Evolutionary conservation across 2,113 vertebrate genomes (phyloP).

Genomic region (Pimephales promelas): DNA sequence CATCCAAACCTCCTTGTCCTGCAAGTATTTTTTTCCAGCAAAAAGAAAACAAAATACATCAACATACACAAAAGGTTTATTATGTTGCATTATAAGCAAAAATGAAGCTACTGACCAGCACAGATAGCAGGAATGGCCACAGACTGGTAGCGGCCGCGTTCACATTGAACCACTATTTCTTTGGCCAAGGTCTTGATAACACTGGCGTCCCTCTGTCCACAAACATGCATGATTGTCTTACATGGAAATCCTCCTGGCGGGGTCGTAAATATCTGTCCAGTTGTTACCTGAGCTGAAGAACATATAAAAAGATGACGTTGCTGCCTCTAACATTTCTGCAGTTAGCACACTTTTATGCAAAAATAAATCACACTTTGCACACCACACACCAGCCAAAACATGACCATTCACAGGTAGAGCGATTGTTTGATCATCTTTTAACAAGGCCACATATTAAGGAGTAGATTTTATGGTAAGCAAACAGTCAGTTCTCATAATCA

Average conservation of each 20-base stretch:
- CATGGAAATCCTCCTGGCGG: constrained; percentile 63
- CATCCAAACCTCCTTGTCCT: constrained; percentile 61
- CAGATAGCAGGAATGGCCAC: constrained; percentile 71
- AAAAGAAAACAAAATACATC: neutral
- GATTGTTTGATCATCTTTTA: too few relatives aligned
- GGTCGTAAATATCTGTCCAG: constrained; percentile 53
- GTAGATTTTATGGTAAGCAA: too few relatives aligned
- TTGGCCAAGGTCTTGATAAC: constrained; percentile 52
- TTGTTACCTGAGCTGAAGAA: constrained; percentile 30
- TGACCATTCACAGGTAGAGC: too few relatives aligned
- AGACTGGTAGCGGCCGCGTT: constrained; percentile 51
- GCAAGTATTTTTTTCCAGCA: constrained; percentile 54
- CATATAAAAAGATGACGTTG: neutral
- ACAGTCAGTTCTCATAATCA: too few relatives aligned
- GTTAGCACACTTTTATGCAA: neutral
- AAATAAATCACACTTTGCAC: neutral
- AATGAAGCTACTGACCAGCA: constrained; percentile 56
- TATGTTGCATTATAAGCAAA: neutral
- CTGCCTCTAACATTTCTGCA: neutral
- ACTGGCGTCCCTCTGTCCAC: constrained; percentile 38
- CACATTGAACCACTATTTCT: constrained; percentile 59
- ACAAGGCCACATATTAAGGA: too few relatives aligned
- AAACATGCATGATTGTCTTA: constrained; percentile 65
- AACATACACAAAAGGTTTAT: too few relatives aligned
- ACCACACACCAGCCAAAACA: neutral